Base-by-base conservation (phyloP, 2,888 invertebrate genomes). In the Caenorhabditis sp. region DNA sequence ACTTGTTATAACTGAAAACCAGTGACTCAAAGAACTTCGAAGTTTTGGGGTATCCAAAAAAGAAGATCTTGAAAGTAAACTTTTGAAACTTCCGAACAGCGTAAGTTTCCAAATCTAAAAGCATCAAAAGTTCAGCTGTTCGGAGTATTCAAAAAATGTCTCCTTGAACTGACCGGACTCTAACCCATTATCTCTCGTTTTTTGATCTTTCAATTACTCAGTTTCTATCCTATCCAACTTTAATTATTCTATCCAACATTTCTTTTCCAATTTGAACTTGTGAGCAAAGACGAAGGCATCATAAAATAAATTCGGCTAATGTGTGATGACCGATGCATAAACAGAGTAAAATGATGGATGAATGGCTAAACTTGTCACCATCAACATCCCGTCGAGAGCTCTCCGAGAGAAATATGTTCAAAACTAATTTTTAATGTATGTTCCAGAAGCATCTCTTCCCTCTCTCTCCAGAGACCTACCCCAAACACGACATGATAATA, bases 381-480 rank as follows among this genome's bases (percentile, higher is more conserved):
- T 26, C 77, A 69, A 58, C 58, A 58, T 70, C 70, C 58, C n/a
- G 56, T 38, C 59, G 22, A 58, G 31, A 28, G 64, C 24, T 24
- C 10, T 12, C 68, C 6, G 28, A 58, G 5, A 35, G 31, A 8
- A 38, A 8, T 16, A 72, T 64, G 74, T 74, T 74, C 74, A 54
- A 74, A 74, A 74, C 73, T 63, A 59, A 74, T 74, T 74, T 74
- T 74, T 74, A 74, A 74, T 74, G 61, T 63, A 74, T 74, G 73
- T 74, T 73, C 49, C 51, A 6, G 2, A 6, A 6, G 38, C 38
- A 38, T 2, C n/a, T n/a, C n/a, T 38, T 10, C 38, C 19, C 35
- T 22, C 70, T 59, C 56, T 7, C 7, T 54, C 68, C 10, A n/a
- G 10, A 47, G 26, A 22, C 31, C 35, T 24, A 22, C 41, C 16